Base-by-base conservation (phyloP, 2,113 vertebrate species). In the Gopherus flavomarginatus region DNA sequence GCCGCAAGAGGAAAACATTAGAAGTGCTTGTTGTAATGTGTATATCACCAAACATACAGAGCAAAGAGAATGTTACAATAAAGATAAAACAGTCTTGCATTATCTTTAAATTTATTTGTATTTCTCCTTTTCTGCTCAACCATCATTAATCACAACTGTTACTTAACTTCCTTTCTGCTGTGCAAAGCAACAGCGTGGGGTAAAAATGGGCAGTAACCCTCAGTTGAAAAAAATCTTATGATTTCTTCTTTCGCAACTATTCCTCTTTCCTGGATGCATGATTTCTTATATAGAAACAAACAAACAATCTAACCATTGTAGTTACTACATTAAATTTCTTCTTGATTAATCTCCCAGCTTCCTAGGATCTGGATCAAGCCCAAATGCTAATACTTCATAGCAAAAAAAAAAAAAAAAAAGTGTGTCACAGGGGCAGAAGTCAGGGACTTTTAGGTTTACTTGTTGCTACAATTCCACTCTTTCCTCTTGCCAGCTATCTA, bases 291-390 rank as follows among this genome's bases (percentile, higher is more conserved):
- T 1, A 89, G 29, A 47, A 94, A 85, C 8, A 57, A 78, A 27
- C 44, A 47, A 94, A 85, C 8, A 57, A 78, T 31, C 44, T 90
- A 93, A 90, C 12, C 54, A 81, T 27, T 81, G 35, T 78, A 97
- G 52, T 9, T 81, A 89, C 3, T 27, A 89, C 42, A 90, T 94
- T 11, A 80, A 82, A 93, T 88, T 94, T 93, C 87, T 89, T 95
- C 80, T 82, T 53, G 38, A 93, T 80, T 93, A 96, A 94, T 95
- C 49, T 81, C 89, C 78, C 84, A 87, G 52, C 49, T 96, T 95
- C 86, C 93, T 87, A 82, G 10, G 11, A 62, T 53, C 53, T 96
- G 35, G 89, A 89, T 95, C 83, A 92, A 97, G 90, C 11, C 26
- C 38, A 62, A 88, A 95, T 1, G 27, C 87, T 77, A 92, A 87